phyloP scores from a whole-genome alignment of 1,140 invertebrate species.

The Cyphomyrmex costatus region DNA sequence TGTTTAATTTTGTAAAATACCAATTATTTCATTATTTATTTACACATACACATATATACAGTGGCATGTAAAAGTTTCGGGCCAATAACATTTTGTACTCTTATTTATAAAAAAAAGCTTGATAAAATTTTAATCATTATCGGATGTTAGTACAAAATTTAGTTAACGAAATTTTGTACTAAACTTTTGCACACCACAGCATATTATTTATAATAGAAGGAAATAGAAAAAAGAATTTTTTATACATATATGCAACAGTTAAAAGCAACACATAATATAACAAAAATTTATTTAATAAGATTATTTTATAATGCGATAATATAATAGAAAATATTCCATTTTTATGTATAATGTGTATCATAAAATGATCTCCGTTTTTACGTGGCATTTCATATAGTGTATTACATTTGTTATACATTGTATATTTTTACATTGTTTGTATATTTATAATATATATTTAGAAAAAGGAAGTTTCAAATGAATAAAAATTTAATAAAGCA shows the following conservation, averaged over 20 bases:
- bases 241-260: not conserved
- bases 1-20: not conserved
- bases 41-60: not conserved
- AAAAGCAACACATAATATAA: not conserved
- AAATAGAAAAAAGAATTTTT: not conserved
- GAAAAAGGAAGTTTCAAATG: not conserved
- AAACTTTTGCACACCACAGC: too few relatives aligned
- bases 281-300: not conserved
- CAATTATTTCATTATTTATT: constrained; percentile 11
- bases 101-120: too few relatives aligned
- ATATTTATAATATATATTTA: not conserved
- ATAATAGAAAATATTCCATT: constrained; percentile 17
- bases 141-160: too few relatives aligned
- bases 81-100: too few relatives aligned
- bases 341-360: not conserved
- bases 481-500: not conserved
- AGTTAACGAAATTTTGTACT: too few relatives aligned
- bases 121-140: too few relatives aligned
- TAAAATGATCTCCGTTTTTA: constrained; percentile 26
- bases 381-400: constrained; percentile 9
- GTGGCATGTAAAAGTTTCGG: too few relatives aligned
- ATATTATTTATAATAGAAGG: not conserved
- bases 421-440: constrained; percentile 18
- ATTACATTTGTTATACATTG: constrained; percentile 9
- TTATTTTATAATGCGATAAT: not conserved